Evolutionary conservation across 2,888 invertebrate genomes (phyloP), one percentile per base, ranked within the genome.

Genomic region (Didymodactylos carnosus): DNA sequence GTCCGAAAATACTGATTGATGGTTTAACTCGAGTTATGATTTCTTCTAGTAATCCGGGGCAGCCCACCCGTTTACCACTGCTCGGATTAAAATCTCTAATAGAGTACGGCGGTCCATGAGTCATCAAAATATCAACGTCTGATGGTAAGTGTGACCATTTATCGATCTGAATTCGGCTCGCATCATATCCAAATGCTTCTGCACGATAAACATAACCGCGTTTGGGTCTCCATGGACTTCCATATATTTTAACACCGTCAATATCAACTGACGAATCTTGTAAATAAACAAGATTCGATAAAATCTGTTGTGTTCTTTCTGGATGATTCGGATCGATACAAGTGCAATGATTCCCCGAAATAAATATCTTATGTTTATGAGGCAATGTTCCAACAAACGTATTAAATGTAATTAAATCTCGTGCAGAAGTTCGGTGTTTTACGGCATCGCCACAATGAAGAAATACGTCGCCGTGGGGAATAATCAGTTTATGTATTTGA

Each of bases 1-100:
- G 91, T 1, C 91, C 91, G 84, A 90, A 91, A 11, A 91, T 87
- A 81, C 91, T 91, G 81, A 90, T 91, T 80, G 89, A 89, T 27
- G 91, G 91, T 81, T 88, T 27, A 19, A 62, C 87, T 39, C 91
- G 83, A 77, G 87, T 86, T 80, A 91, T 91, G 5, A 91, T 88
- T 0, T 89, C 89, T 49, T 87, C 84, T 71, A 91, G 83, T 25
- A 91, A 84, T 80, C 91, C 91, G 0, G 89, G 90, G 82, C 91
- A 91, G 16, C 91, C 91, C 23, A 90, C 90, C 76, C 89, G 84
- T 0, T 88, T 87, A 3, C 89, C 89, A 70, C 87, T 87, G 6
- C n/a, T 23, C 23, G 70, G n/a, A 35, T 62, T 39, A 25, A 27
- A 53, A 70, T 75, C 75, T 39, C 75, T 69, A 75, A 40, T 62